Conservation (phyloP, 2,113 vertebrate species). For the Piliocolobus tephrosceles region DNA sequence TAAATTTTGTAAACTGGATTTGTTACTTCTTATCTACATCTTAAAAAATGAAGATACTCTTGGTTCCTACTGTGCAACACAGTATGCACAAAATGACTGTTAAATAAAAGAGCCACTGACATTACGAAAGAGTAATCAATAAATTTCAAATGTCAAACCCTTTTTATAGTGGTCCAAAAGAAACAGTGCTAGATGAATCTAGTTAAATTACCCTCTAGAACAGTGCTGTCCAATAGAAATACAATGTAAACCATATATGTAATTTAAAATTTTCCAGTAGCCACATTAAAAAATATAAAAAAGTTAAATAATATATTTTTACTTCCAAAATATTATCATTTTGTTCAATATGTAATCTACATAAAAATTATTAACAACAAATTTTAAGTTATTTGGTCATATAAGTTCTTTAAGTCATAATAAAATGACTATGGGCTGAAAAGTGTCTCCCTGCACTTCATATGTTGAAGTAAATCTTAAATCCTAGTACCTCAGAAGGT, state of each 20-base stretch:
- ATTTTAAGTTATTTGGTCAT: constrained; percentile 4
- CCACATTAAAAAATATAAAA: background rate
- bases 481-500: background rate
- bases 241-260: background rate
- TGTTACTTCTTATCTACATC: background rate
- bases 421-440: background rate
- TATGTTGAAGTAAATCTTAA: background rate
- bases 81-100: background rate
- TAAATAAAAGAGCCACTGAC: background rate
- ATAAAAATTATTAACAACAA: background rate
- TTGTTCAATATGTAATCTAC: constrained; percentile 25
- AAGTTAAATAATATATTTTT: background rate
- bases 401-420: too few relatives aligned
- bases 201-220: background rate
- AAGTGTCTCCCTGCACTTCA: background rate
- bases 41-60: constrained; percentile 23
- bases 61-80: background rate
- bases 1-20: constrained; percentile 8
- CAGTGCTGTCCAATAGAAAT: background rate
- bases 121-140: background rate
- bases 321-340: background rate
- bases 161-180: background rate
- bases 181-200: background rate
- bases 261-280: background rate
- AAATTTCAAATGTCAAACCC: constrained; percentile 24